These are phyloP conservation scores for Scyliorhinus canicula DNA, from an alignment of 2,797 vertebrate species.

Conservation along the genomic window DNA sequence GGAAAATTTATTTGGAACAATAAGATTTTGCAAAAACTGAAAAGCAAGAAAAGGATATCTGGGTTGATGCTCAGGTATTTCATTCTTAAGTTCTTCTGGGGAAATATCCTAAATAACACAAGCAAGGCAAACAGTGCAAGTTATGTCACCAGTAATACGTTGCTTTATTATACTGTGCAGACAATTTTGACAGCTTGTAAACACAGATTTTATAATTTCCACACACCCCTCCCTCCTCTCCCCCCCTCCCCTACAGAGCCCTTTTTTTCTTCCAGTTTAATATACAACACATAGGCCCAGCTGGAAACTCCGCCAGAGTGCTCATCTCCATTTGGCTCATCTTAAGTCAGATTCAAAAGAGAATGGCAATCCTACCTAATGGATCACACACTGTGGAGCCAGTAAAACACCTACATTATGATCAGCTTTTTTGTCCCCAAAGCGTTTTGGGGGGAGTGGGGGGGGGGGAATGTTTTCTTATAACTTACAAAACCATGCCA, in stretches of 20 bases:
- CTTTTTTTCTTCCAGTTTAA: neutral
- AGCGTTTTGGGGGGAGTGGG: no score
- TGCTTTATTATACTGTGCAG: neutral
- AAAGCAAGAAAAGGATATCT: slow-evolving; percentile 65
- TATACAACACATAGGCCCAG: neutral
- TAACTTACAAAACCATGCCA: no score
- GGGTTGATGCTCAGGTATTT: slow-evolving; percentile 68
- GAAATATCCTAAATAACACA: slow-evolving; percentile 60
- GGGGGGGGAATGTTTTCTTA: no score
- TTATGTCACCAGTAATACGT: neutral
- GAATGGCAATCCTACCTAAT: neutral
- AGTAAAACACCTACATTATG: neutral
- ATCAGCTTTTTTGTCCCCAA: neutral
- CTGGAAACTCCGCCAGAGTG: no score
- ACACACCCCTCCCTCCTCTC: no score
- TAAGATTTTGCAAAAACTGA: neutral
- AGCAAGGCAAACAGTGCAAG: slow-evolving; percentile 6
- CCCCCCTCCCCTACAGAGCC: neutral
- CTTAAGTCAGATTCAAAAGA: neutral
- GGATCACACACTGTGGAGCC: neutral
- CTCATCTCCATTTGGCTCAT: neutral
- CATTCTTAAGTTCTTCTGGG: slow-evolving; percentile 63
- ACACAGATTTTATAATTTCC: neutral
- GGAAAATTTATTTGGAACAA: neutral
- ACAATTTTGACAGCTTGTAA: neutral